Percentiles rank a stretch among this genome's conserved stretches.
phyloP scores from a whole-genome alignment of 2,113 vertebrate genomes.

The Esox niger region DNA sequence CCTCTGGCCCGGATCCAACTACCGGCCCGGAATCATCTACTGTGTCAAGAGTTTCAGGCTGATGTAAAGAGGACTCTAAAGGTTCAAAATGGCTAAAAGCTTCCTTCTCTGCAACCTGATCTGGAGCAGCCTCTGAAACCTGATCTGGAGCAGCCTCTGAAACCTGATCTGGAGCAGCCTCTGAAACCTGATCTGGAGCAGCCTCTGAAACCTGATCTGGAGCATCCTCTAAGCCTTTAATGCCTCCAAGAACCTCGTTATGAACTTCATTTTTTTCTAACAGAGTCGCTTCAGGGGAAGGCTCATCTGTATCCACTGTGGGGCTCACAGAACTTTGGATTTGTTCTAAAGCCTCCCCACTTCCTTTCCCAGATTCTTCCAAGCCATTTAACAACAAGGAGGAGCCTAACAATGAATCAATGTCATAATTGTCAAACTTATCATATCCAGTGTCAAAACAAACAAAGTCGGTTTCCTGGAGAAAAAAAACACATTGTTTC shows the following conservation, averaged over 20 bases:
- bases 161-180: slow-evolving; percentile 14
- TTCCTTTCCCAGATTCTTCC: slow-evolving; percentile 11
- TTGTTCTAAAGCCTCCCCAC: slow-evolving; percentile 15
- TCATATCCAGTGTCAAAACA: slow-evolving; percentile 88
- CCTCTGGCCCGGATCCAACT: too few species aligned
- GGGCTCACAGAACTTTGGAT: slow-evolving; percentile 12
- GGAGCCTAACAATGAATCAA: slow-evolving; percentile 78
- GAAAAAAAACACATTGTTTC: slow-evolving; percentile 29
- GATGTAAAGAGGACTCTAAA: slow-evolving; percentile 28
- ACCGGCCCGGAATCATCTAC: too few species aligned
- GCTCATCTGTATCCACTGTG: slow-evolving; percentile 25
- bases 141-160: slow-evolving; percentile 14
- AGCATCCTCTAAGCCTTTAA: slow-evolving; percentile 7
- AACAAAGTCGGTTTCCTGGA: slow-evolving; percentile 95
- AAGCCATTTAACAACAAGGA: slow-evolving; percentile 13
- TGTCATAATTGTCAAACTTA: slow-evolving; percentile 85
- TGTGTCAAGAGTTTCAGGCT: slow-evolving; percentile 16
- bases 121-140: slow-evolving; percentile 10
- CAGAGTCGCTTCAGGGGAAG: slow-evolving; percentile 10
- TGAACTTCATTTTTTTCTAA: slow-evolving; percentile 17
- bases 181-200: background rate
- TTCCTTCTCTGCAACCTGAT: slow-evolving; percentile 12
- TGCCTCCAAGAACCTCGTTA: slow-evolving; percentile 29
- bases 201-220: slow-evolving; percentile 2
- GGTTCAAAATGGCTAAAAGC: slow-evolving; percentile 34